Percentiles rank a stretch among this genome's conserved stretches.
Evolutionary conservation across 2,797 vertebrate species (phyloP).

Genomic region (Lindbergichthys nudifrons): DNA sequence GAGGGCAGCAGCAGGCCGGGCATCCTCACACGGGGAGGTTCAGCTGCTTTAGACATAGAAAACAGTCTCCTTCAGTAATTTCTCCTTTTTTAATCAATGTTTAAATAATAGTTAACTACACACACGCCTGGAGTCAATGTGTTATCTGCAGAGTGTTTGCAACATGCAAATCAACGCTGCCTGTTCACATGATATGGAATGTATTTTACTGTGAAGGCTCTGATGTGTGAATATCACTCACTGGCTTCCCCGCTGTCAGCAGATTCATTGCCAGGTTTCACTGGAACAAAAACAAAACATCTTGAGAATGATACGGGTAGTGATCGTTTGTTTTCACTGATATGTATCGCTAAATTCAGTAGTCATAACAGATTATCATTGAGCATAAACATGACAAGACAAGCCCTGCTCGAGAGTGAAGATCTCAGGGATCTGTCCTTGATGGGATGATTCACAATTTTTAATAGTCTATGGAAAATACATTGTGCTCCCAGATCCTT

Average conservation of each 20-base stretch:
- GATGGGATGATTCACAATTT: not conserved
- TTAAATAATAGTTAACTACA: constrained; percentile 1
- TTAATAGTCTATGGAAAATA: not conserved
- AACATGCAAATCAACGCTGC: constrained; percentile 4
- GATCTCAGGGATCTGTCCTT: not conserved
- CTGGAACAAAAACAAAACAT: constrained; percentile 55
- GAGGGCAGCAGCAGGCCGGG: constrained; percentile 91
- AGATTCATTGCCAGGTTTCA: constrained; percentile 46
- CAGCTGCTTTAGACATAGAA: constrained; percentile 60
- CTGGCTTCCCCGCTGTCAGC: constrained; percentile 26
- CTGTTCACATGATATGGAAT: not conserved
- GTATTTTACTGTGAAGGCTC: constrained; percentile 1
- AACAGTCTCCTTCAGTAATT: constrained; percentile 17
- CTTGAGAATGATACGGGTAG: constrained; percentile 7
- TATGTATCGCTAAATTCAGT: constrained; percentile 18
- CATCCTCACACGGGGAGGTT: constrained; percentile 84
- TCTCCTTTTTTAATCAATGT: constrained; percentile 19
- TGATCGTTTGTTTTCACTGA: not conserved
- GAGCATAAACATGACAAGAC: constrained; percentile 39
- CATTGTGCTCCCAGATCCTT: too few relatives aligned
- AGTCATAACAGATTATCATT: constrained; percentile 1
- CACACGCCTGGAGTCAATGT: not conserved
- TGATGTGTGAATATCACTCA: constrained; percentile 53
- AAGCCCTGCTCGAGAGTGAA: constrained; percentile 10
- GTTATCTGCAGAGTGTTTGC: constrained; percentile 15